Percentiles rank a stretch among this genome's conserved stretches.
phyloP scores from a whole-genome alignment of 2,113 vertebrate genomes.

The Cariama cristata region DNA sequence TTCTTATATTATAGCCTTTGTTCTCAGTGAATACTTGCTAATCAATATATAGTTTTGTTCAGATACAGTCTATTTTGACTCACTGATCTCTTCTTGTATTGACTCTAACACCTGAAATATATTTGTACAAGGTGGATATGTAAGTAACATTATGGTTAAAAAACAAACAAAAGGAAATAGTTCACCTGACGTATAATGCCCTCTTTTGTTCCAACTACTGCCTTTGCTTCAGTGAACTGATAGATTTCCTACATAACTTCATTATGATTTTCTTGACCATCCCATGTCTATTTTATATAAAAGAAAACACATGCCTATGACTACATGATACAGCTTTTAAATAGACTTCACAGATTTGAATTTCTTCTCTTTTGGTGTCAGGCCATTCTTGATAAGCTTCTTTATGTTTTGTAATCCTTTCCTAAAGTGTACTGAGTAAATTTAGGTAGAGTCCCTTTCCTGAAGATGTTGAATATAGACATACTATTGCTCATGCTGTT shows the following conservation, averaged over 20 bases:
- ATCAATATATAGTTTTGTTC: not conserved
- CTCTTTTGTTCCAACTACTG: not conserved
- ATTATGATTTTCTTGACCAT: not conserved
- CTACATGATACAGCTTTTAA: not conserved
- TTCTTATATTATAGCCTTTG: not conserved
- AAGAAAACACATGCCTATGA: not conserved
- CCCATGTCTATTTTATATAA: not conserved
- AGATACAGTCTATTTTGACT: not conserved
- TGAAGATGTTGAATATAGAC: not conserved
- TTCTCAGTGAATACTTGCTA: not conserved
- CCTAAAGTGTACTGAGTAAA: not conserved
- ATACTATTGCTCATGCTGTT: not conserved
- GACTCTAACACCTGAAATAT: not conserved
- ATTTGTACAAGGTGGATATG: not conserved
- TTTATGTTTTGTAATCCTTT: not conserved
- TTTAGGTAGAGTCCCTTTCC: not conserved
- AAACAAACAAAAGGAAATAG: rapidly evolving
- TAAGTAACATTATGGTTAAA: not conserved
- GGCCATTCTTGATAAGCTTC: not conserved
- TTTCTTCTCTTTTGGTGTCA: not conserved
- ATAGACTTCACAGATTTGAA: not conserved
- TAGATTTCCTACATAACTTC: not conserved
- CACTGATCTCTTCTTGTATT: not conserved
- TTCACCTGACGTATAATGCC: not conserved
- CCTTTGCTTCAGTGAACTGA: not conserved